Evolutionary conservation across 2,113 vertebrate genomes (phyloP).

Genomic region (Regulus satrapa): DNA sequence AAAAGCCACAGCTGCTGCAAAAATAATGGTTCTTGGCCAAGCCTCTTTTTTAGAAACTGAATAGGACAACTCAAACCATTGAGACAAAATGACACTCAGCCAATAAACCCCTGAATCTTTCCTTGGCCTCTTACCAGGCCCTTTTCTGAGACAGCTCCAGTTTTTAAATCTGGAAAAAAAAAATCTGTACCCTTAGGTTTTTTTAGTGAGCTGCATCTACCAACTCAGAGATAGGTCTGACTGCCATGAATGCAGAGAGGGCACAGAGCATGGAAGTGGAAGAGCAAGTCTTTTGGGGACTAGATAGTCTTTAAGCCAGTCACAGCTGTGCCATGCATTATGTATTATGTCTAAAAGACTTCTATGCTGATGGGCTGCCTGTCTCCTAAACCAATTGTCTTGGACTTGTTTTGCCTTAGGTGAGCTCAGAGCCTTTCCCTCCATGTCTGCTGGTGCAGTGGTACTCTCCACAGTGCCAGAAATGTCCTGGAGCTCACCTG

Average conservation of each 20-base stretch:
- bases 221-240: background rate
- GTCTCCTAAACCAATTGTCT: background rate
- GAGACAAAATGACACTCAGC: background rate
- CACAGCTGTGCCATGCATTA: background rate
- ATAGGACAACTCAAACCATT: background rate
- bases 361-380: background rate
- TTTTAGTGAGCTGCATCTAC: background rate
- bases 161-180: background rate
- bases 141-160: background rate
- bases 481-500: background rate
- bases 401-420: background rate
- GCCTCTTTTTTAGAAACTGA: background rate
- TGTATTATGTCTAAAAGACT: background rate
- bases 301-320: background rate
- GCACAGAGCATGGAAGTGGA: background rate
- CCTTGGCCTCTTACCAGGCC: background rate
- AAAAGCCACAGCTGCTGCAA: background rate
- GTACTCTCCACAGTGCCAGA: background rate
- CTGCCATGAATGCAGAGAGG: background rate
- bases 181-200: background rate
- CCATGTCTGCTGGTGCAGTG: background rate
- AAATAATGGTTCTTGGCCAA: accelerated
- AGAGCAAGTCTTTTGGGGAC: background rate
- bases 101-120: background rate
- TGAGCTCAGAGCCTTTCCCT: background rate